Evolutionary conservation across 2,888 invertebrate species (phyloP), one percentile per base, ranked within the genome.

Genomic region (Ceraclea dissimilis): DNA sequence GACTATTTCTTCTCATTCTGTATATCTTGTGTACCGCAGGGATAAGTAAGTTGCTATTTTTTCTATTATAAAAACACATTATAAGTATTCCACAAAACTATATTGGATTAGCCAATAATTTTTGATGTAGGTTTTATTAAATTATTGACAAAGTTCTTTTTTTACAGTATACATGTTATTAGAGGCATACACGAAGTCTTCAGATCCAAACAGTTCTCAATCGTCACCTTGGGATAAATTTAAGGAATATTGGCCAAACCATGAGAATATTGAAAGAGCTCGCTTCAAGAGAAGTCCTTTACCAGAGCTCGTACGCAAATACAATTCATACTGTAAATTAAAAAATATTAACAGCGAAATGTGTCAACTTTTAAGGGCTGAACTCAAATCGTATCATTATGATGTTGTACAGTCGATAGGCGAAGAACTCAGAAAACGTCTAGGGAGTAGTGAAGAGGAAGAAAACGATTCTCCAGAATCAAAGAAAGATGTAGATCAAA

Each of bases 241-340:
- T 13, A 47, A 47, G 4, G 13, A 8, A 6, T 19, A 47, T 20
- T 11, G 47, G 16, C 6, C 47, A 18, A 20, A 6, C 2, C 17
- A 47, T 17, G 5, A 21, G 2, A 26, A 8, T 5, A 11, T 22
- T 18, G n/a, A n/a, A 39, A 39, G 13, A 39, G 39, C 39, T 33
- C 55, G 56, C 26, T 46, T 34, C 17, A 60, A 60, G 26, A 57
- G 60, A 46, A 60, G 54, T 19, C 57, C 57, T n/a, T 51, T 55
- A 19, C 51, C 49, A 5, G 48, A 43, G n/a, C 17, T 56, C n/a
- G 39, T 49, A 21, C 39, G 51, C 6, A 49, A 47, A 6, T 52
- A 49, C 11, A 44, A 53, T 6, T 8, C 19, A 44, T 53, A 54
- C 6, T 60, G 60, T 19, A 34, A 46, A 33, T n/a, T 58, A 1